phyloP scores from a whole-genome alignment of 2,888 invertebrate genomes.

The Tillus elongatus region DNA sequence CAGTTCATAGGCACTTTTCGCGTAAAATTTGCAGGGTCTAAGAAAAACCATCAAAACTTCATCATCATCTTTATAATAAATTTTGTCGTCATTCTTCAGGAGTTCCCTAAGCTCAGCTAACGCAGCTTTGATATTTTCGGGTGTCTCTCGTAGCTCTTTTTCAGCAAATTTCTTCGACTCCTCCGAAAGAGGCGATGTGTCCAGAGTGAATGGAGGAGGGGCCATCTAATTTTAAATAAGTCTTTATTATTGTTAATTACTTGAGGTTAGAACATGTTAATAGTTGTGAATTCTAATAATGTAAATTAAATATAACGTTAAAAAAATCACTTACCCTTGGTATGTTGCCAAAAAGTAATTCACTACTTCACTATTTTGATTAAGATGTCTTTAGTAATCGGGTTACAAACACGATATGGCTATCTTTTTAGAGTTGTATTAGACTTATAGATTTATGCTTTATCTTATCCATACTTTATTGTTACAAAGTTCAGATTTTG shows the following conservation, averaged over 20 bases:
- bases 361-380: no score
- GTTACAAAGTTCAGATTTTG: conserved; percentile 31
- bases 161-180: conserved; percentile 53
- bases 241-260: neutral
- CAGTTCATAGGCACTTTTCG: conserved; percentile 68
- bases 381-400: no score
- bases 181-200: conserved; percentile 49
- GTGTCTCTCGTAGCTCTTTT: conserved; percentile 60
- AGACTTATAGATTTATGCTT: no score
- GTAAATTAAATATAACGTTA: no score
- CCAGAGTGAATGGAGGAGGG: conserved; percentile 48
- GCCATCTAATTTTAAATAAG: conserved; percentile 27
- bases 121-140: conserved; percentile 54
- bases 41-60: conserved; percentile 69
- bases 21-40: conserved; percentile 75
- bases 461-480: conserved; percentile 28
- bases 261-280: no score
- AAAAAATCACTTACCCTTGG: no score
- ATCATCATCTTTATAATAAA: conserved; percentile 61
- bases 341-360: no score
- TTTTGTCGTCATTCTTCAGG: conserved; percentile 55
- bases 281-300: no score
- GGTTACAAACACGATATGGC: no score
- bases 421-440: no score
- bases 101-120: conserved; percentile 53